These are phyloP conservation scores for Scytalopus superciliaris DNA, from an alignment of 2,113 vertebrate species.

Conservation along the genomic window DNA sequence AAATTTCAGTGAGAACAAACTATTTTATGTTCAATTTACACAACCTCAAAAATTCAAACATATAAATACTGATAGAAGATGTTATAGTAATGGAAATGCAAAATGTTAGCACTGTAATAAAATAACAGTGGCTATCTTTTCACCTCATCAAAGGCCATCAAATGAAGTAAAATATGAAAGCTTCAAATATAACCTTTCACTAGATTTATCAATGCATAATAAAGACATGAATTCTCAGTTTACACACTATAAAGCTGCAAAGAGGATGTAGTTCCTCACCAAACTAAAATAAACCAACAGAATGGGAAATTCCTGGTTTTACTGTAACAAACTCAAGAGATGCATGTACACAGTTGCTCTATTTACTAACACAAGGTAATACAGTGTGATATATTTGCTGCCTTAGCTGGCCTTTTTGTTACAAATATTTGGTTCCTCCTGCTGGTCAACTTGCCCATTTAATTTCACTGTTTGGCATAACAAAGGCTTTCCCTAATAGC, in stretches of 20 bases:
- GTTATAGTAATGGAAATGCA: background rate
- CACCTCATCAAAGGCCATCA: background rate
- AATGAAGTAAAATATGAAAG: background rate
- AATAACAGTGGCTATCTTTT: background rate
- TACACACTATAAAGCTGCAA: background rate
- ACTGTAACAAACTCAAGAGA: background rate
- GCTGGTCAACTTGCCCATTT: background rate
- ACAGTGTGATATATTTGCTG: background rate
- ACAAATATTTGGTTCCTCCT: background rate
- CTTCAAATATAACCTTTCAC: background rate
- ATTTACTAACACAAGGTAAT: background rate
- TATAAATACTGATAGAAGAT: background rate
- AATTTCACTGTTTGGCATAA: background rate
- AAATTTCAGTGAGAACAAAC: background rate
- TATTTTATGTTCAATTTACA: background rate
- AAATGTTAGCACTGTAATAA: background rate
- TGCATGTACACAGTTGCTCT: fast-evolving
- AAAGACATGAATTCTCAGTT: background rate
- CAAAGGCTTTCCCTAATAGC: background rate
- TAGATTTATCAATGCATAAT: background rate
- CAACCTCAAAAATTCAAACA: background rate
- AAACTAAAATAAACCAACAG: background rate
- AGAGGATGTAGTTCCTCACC: background rate
- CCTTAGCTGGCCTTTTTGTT: background rate
- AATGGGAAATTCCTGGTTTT: background rate